phyloP scores from a whole-genome alignment of 2,797 vertebrate species.

The Alosa sapidissima region DNA sequence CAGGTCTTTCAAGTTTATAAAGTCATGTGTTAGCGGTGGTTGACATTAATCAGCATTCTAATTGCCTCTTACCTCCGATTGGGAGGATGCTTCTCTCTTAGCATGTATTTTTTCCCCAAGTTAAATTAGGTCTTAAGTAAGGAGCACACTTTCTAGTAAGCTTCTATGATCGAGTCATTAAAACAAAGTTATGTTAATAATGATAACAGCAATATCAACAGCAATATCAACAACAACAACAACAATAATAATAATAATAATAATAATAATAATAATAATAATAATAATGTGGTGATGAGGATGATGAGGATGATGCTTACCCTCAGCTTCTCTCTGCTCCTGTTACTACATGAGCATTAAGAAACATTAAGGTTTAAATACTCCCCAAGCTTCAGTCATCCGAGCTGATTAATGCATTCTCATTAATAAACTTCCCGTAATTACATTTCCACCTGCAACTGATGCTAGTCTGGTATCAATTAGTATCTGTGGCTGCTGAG shows the following conservation, averaged over 20 bases:
- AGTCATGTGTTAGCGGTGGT: slow-evolving; percentile 70
- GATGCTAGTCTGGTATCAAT: slow-evolving; percentile 92
- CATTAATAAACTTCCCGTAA: slow-evolving; percentile 95
- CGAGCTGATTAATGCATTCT: slow-evolving; percentile 91
- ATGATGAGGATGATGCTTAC: background rate
- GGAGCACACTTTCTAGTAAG: background rate
- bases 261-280: background rate
- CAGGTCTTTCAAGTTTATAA: slow-evolving; percentile 66
- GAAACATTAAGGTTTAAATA: slow-evolving; percentile 54
- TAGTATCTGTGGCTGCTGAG: slow-evolving; percentile 92
- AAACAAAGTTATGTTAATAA: slow-evolving; percentile 12
- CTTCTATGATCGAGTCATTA: slow-evolving; percentile 24
- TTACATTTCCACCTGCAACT: slow-evolving; percentile 93
- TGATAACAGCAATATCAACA: background rate
- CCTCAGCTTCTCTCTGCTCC: background rate
- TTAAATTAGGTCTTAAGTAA: background rate
- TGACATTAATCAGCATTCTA: slow-evolving; percentile 76
- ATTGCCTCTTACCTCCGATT: slow-evolving; percentile 74
- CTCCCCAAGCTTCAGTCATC: slow-evolving; percentile 80
- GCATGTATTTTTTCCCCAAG: background rate
- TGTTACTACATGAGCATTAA: background rate
- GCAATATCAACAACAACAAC: background rate
- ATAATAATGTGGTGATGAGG: background rate
- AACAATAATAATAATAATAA: background rate
- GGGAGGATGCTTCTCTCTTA: slow-evolving; percentile 68